These are phyloP conservation scores for Villa cingulata DNA, from an alignment of 2,888 invertebrate genomes.

Conservation along the genomic window DNA sequence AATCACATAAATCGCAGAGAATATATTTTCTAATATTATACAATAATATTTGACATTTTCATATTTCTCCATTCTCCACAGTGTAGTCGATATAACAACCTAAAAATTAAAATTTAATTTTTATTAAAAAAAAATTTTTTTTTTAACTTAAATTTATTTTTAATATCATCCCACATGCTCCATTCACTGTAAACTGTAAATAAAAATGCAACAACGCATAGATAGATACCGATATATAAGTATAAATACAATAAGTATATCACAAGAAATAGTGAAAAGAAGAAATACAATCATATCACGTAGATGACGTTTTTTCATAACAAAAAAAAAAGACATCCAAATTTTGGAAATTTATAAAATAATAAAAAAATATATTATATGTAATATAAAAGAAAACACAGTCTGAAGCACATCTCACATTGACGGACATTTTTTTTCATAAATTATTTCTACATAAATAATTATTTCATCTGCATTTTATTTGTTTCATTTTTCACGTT, in stretches of 20 bases:
- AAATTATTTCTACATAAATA: background rate
- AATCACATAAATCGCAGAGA: too few relatives aligned
- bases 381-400: slow-evolving; percentile 3
- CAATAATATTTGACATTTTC: too few relatives aligned
- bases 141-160: background rate
- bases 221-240: too few relatives aligned
- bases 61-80: too few relatives aligned
- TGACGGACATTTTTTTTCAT: slow-evolving; percentile 3
- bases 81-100: background rate
- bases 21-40: too few relatives aligned
- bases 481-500: too few relatives aligned
- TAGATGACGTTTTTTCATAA: too few relatives aligned
- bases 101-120: background rate
- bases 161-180: slow-evolving; percentile 8
- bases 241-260: background rate
- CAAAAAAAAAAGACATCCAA: too few relatives aligned
- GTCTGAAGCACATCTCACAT: slow-evolving; percentile 7
- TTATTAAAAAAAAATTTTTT: background rate
- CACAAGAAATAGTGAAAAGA: background rate
- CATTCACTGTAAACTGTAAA: slow-evolving; percentile 7
- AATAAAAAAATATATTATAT: background rate
- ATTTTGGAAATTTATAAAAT: too few relatives aligned
- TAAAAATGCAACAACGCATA: background rate
- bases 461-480: background rate
- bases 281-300: too few relatives aligned